phyloP scores from a whole-genome alignment of 1,140 invertebrate genomes.

The Teleogryllus occipitalis region DNA sequence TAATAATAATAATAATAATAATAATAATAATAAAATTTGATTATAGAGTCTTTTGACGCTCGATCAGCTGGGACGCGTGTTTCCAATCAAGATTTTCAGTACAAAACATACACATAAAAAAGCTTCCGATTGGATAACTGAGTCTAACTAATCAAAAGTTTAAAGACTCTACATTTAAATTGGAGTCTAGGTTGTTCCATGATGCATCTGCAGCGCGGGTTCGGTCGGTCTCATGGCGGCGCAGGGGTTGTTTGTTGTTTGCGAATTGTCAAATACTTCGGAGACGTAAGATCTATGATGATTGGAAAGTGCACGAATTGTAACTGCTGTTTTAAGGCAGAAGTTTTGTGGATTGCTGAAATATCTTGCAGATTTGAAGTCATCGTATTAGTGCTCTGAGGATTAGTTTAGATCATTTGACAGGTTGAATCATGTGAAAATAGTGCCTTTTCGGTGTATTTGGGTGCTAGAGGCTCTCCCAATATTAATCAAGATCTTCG shows the following conservation, averaged over 20 bases:
- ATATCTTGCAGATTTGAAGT: too few relatives aligned
- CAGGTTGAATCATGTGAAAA: neutral
- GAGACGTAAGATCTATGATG: neutral
- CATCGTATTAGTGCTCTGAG: too few relatives aligned
- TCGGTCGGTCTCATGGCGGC: neutral
- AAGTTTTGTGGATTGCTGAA: neutral
- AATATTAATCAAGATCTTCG: too few relatives aligned
- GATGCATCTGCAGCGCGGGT: neutral
- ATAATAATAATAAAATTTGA: conserved; percentile 13
- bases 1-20: conserved; percentile 13
- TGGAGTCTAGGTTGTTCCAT: too few relatives aligned
- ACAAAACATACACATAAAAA: neutral
- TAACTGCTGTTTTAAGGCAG: neutral
- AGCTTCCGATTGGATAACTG: neutral
- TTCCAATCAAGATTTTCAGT: neutral
- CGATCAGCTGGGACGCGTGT: neutral
- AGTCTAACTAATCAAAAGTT: too few relatives aligned
- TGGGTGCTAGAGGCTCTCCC: neutral
- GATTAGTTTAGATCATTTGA: neutral
- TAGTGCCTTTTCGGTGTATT: neutral
- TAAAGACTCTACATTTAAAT: too few relatives aligned
- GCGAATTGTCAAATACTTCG: too few relatives aligned
- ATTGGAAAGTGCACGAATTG: neutral
- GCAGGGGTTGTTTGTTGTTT: neutral
- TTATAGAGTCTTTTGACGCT: too few relatives aligned